These are phyloP conservation scores for Endomychus coccineus DNA, from an alignment of 2,888 invertebrate genomes.

Conservation along the genomic window DNA sequence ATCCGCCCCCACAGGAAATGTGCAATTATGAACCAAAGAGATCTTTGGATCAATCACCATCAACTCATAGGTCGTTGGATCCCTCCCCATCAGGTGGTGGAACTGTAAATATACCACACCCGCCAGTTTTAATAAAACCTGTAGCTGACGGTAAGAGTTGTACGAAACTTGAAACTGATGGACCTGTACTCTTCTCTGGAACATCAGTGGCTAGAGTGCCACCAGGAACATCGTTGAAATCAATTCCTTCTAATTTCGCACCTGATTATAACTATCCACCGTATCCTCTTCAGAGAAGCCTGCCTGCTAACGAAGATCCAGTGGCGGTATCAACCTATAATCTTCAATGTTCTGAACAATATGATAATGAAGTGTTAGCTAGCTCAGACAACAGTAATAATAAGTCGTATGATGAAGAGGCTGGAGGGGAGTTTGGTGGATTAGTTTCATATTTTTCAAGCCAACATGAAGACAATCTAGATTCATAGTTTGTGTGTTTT, in stretches of 20 bases:
- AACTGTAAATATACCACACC: constrained; percentile 41
- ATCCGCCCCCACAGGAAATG: no score
- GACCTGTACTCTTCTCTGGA: constrained; percentile 32
- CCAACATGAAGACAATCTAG: constrained; percentile 80
- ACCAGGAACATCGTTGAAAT: constrained; percentile 27
- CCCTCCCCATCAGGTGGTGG: constrained; percentile 51
- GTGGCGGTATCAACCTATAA: constrained; percentile 34
- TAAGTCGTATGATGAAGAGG: constrained; percentile 48
- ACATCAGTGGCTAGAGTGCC: no score
- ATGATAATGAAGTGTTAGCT: constrained; percentile 17
- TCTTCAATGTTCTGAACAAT: constrained; percentile 37
- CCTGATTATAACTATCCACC: constrained; percentile 44
- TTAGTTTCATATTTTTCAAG: constrained; percentile 89
- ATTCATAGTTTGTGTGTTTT: constrained; percentile 65
- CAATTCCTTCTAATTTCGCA: constrained; percentile 24
- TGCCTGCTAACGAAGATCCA: constrained; percentile 38
- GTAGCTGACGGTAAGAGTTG: constrained; percentile 35
- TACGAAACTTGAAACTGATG: constrained; percentile 31
- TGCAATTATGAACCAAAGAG: no score
- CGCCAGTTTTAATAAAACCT: constrained; percentile 28
- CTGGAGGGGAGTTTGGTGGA: constrained; percentile 75
- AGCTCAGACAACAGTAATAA: constrained; percentile 30
- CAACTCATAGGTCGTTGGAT: constrained; percentile 47
- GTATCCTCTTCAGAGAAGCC: constrained; percentile 37
- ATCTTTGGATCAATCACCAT: no score